Base-by-base conservation (phyloP, 2,888 invertebrate species). In the Aphidius colemani region DNA sequence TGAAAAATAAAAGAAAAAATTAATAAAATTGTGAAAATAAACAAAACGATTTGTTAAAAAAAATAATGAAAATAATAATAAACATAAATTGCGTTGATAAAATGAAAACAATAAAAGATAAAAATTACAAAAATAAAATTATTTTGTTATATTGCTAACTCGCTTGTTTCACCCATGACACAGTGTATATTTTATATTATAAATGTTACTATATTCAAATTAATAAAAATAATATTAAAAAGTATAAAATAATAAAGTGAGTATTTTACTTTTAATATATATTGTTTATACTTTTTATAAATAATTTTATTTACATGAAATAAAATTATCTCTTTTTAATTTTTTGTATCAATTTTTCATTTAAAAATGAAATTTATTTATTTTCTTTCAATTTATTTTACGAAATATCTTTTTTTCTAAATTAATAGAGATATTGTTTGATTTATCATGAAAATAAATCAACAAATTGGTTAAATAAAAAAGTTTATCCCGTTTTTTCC, bases 141-240 rank as follows among this genome's bases (percentile, higher is more conserved):
- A 82, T 80, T 81, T 82, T 82, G 80, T 82, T 81, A 82, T 79
- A 39, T 78, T 76, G 81, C 78, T 77, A 79, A 79, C 79, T 81
- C 78, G 81, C 80, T 81, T 81, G 81, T 80, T 80, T 80, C 80
- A 78, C 78, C 81, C 82, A 82, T 81, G 81, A 81, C 80, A 80
- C 80, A 81, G 76, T 82, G 79, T 82, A 82, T 82, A 81, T 82
- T 82, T 82, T 81, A 82, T 57, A 46, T 57, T 46, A 57, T 57
- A 57, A 48, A 30, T 30, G 57, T 57, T 57, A 57, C 48, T 45
- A 48, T 46, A 46, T 46, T 57, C 57, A 48, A 48, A 57, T 55
- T 53, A 55, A 55, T 57, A 48, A 57, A 57, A 57, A 30, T 57
- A 57, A 57, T 57, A 57, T 57, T 57, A 57, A 57, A 30, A 46